Evolutionary conservation across 2,797 vertebrate genomes (phyloP).

Genomic region (Esox masquinongy): DNA sequence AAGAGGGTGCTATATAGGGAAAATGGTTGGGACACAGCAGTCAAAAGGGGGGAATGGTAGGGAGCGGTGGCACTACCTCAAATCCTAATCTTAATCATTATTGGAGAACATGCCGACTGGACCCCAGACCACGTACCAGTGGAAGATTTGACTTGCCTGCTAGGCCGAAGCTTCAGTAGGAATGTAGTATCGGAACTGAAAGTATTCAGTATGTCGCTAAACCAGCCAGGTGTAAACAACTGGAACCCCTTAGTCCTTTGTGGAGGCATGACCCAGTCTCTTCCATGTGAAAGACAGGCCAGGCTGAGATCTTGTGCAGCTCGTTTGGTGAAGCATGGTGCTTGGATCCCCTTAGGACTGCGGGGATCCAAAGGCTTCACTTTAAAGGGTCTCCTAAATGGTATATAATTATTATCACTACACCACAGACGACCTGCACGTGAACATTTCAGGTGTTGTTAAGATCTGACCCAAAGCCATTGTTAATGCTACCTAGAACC

Average conservation of each 20-base stretch:
- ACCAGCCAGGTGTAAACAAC: not conserved
- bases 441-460: not conserved
- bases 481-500: not conserved
- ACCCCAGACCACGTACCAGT: not conserved
- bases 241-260: not conserved
- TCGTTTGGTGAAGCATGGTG: no score
- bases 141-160: no score
- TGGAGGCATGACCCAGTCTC: no score
- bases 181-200: not conserved
- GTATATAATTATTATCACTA: no score
- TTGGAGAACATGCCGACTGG: not conserved
- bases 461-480: conserved; percentile 26
- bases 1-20: not conserved
- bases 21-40: not conserved
- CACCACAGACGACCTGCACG: not conserved
- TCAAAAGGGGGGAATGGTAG: not conserved
- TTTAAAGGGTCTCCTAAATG: no score
- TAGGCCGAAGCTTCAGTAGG: no score
- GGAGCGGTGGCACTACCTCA: not conserved
- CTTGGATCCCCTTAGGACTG: no score
- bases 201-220: not conserved
- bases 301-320: no score
- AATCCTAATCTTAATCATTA: not conserved
- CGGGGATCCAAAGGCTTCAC: no score
- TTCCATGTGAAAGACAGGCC: no score